Evolutionary conservation across 1,140 invertebrate species (phyloP).

Genomic region (Oncopeltus fasciatus): DNA sequence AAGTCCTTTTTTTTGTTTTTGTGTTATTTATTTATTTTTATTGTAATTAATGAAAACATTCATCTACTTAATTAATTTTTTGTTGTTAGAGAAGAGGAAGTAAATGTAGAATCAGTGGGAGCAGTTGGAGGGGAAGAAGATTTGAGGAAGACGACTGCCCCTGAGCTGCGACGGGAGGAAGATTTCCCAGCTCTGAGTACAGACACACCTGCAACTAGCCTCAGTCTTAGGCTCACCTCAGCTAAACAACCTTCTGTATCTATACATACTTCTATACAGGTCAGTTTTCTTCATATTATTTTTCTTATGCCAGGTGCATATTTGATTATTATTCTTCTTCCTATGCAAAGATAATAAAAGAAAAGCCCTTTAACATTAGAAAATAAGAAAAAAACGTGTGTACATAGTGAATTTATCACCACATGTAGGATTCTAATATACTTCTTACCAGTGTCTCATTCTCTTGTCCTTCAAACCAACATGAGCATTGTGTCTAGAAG

Average conservation of each 20-base stretch:
- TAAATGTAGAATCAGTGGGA: background rate
- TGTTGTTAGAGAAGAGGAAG: background rate
- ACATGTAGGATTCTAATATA: too few relatives aligned
- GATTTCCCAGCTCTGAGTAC: conserved; percentile 21
- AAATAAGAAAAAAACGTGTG: too few relatives aligned
- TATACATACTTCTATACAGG: background rate
- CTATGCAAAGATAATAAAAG: too few relatives aligned
- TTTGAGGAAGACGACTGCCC: background rate
- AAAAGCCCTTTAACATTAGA: too few relatives aligned
- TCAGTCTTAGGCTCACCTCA: background rate
- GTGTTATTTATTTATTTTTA: too few relatives aligned
- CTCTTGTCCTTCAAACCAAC: too few relatives aligned
- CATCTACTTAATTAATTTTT: too few relatives aligned
- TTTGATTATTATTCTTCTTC: too few relatives aligned
- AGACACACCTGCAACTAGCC: conserved; percentile 2
- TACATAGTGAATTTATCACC: too few relatives aligned
- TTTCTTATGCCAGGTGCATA: conserved; percentile 13
- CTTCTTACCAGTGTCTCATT: too few relatives aligned
- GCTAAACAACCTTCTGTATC: conserved; percentile 2
- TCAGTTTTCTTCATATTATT: background rate
- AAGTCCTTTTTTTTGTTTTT: background rate
- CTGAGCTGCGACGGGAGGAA: conserved; percentile 3
- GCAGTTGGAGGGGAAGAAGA: background rate
- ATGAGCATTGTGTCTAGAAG: too few relatives aligned
- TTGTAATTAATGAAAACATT: too few relatives aligned